phyloP scores from a whole-genome alignment of 1,140 invertebrate species.

The Gryllus bimaculatus region DNA sequence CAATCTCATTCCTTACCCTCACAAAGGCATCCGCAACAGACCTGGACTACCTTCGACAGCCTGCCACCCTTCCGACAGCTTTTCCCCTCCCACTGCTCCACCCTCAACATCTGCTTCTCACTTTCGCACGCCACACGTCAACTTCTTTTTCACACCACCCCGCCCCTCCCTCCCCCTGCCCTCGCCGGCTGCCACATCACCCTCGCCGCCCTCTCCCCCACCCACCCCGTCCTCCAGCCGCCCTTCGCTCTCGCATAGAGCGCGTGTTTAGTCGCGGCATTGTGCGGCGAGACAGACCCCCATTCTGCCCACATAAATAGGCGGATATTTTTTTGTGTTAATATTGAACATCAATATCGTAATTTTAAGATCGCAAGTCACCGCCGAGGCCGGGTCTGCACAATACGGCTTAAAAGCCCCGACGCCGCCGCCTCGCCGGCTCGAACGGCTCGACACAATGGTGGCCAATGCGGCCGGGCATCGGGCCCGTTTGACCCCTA shows the following conservation, averaged over 20 bases:
- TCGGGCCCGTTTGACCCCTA: neutral
- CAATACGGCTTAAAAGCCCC: neutral
- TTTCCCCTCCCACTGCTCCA: neutral
- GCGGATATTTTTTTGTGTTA: slow-evolving; percentile 5
- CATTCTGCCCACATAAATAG: neutral
- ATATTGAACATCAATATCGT: neutral
- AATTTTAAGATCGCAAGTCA: slow-evolving; percentile 5
- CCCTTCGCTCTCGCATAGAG: neutral
- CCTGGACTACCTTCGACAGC: too few relatives aligned
- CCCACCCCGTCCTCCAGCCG: neutral
- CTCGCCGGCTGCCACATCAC: neutral
- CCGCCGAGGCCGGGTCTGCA: neutral
- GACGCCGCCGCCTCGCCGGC: too few relatives aligned
- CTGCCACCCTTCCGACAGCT: too few relatives aligned
- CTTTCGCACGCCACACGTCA: neutral
- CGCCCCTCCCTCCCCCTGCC: neutral
- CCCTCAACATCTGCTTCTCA: neutral
- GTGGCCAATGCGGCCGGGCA: neutral
- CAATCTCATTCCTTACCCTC: too few relatives aligned
- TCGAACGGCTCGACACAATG: neutral
- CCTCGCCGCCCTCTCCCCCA: neutral
- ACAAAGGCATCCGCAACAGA: too few relatives aligned
- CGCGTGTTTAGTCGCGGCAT: neutral
- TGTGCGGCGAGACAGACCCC: neutral
- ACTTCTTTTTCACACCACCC: neutral